phyloP scores from a whole-genome alignment of 2,888 invertebrate species.

The Anoncus sp. region DNA sequence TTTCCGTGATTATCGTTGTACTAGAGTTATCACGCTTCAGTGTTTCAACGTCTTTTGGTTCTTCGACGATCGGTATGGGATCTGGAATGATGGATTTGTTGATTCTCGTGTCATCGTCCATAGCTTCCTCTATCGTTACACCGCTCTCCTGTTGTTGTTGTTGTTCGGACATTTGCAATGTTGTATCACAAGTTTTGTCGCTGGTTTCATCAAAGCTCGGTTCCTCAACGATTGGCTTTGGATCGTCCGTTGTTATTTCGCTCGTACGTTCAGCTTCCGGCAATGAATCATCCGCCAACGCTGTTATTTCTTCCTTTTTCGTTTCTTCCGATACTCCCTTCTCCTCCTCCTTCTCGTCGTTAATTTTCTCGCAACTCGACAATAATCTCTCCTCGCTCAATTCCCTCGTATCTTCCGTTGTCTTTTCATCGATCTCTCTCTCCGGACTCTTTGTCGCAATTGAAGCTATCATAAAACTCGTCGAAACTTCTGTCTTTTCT shows the following conservation, averaged over 20 bases:
- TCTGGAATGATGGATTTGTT: slow-evolving; percentile 75
- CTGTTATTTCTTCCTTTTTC: slow-evolving; percentile 29
- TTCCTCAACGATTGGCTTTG: slow-evolving; percentile 63
- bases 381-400: slow-evolving; percentile 35
- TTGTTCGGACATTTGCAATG: slow-evolving; percentile 2
- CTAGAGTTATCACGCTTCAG: slow-evolving; percentile 9
- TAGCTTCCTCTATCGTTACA: slow-evolving; percentile 76
- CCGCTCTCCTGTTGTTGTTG: slow-evolving; percentile 51
- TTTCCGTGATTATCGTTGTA: slow-evolving; percentile 43
- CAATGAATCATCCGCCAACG: slow-evolving; percentile 30
- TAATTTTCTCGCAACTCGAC: slow-evolving; percentile 2
- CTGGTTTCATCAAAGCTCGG: slow-evolving; percentile 54
- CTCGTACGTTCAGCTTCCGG: slow-evolving; percentile 38
- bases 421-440: slow-evolving; percentile 16
- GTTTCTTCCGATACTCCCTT: slow-evolving; percentile 21
- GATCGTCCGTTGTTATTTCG: slow-evolving; percentile 58
- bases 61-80: slow-evolving; percentile 77
- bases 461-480: neutral
- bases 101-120: slow-evolving; percentile 70
- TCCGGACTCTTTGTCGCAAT: neutral
- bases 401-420: slow-evolving; percentile 26
- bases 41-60: slow-evolving; percentile 71
- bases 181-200: slow-evolving; percentile 15
- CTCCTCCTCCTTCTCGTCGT: slow-evolving; percentile 17
- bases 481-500: slow-evolving; percentile 12